Evolutionary conservation across 2,113 vertebrate genomes (phyloP).

Genomic region (Pleuronectes platessa): DNA sequence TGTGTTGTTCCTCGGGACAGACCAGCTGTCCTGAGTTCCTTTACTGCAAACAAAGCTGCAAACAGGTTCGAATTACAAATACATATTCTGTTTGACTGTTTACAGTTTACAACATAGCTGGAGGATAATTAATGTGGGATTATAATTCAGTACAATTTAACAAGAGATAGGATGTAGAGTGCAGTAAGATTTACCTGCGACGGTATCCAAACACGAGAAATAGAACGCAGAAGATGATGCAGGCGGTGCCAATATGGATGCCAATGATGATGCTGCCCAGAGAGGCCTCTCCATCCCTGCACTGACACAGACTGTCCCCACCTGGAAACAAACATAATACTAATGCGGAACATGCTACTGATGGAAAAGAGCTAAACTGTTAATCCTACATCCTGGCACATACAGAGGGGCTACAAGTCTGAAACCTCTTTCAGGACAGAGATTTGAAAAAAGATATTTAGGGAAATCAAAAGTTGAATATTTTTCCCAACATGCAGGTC

Average conservation of each 20-base stretch:
- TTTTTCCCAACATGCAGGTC: too few relatives aligned
- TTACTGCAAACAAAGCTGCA: slow-evolving; percentile 80
- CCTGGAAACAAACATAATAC: slow-evolving; percentile 42
- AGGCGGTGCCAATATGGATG: slow-evolving; percentile 83
- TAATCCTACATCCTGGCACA: background rate
- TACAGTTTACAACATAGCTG: background rate
- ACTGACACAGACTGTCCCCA: slow-evolving; percentile 70
- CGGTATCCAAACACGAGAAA: slow-evolving; percentile 85
- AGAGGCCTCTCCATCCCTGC: slow-evolving; percentile 72
- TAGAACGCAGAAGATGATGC: slow-evolving; percentile 85
- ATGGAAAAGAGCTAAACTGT: background rate
- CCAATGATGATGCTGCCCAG: slow-evolving; percentile 81
- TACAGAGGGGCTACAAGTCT: background rate
- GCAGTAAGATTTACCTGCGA: slow-evolving; percentile 74
- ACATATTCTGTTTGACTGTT: background rate
- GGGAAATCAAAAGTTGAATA: too few relatives aligned
- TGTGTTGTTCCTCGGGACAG: slow-evolving; percentile 68
- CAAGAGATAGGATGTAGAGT: background rate
- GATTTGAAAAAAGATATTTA: too few relatives aligned
- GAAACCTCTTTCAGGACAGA: background rate
- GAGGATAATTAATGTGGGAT: background rate
- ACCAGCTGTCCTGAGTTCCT: slow-evolving; percentile 78
- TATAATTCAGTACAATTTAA: background rate
- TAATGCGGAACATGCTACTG: background rate
- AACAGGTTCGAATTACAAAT: slow-evolving; percentile 7